phyloP scores from a whole-genome alignment of 2,113 vertebrate genomes.

The Scophthalmus maximus region DNA sequence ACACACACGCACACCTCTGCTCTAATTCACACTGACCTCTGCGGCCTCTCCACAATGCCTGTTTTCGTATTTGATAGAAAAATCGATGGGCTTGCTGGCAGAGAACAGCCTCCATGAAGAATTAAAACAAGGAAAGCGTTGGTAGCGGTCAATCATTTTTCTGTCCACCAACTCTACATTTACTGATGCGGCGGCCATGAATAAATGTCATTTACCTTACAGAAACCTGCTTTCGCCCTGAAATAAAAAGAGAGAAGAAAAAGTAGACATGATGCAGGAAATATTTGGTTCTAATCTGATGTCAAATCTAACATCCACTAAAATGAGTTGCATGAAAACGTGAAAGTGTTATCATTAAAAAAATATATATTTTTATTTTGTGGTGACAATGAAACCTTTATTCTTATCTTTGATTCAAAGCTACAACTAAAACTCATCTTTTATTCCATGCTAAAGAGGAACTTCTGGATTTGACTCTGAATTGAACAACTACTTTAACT shows the following conservation, averaged over 20 bases:
- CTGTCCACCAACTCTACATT: conserved; percentile 37
- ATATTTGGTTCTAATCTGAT: background rate
- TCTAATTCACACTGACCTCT: conserved; percentile 80
- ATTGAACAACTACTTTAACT: no score
- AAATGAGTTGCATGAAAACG: no score
- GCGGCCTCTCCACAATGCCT: conserved; percentile 71
- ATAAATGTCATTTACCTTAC: conserved; percentile 9
- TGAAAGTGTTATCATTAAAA: no score
- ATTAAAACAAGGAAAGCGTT: conserved; percentile 75
- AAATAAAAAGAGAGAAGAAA: background rate
- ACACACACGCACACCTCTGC: conserved; percentile 58
- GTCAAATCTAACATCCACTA: no score
- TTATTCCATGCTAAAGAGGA: background rate
- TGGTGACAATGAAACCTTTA: no score
- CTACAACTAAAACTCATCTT: no score
- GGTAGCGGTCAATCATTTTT: conserved; percentile 68
- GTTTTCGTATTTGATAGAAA: conserved; percentile 81
- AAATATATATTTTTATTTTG: no score
- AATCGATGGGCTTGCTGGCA: conserved; percentile 76
- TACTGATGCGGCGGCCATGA: conserved; percentile 4
- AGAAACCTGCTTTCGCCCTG: background rate
- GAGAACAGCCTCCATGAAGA: conserved; percentile 76
- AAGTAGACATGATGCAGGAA: background rate
- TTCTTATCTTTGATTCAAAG: no score
- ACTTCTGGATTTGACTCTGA: background rate